phyloP scores from a whole-genome alignment of 92 coral and sea anemone genomes.

The Heteractis magnifica region DNA sequence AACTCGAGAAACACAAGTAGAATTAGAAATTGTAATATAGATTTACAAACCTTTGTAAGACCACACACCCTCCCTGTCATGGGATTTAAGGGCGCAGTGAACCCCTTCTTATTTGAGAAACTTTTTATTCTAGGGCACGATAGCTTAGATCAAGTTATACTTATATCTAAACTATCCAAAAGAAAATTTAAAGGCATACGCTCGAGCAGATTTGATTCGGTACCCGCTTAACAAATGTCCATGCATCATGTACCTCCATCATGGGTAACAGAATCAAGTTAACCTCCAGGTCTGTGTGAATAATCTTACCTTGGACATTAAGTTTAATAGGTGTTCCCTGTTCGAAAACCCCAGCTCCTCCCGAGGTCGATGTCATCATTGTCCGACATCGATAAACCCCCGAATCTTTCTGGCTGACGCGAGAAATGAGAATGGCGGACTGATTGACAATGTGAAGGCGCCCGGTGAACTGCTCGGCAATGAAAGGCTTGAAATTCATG shows the following conservation, averaged over 20 bases:
- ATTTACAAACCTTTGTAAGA: background rate
- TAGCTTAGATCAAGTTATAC: background rate
- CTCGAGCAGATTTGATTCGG: background rate
- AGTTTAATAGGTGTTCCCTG: slow-evolving; percentile 81
- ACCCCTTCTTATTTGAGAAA: background rate
- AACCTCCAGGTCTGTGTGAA: too few relatives aligned
- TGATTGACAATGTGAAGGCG: slow-evolving; percentile 74
- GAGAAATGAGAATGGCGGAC: slow-evolving; percentile 74
- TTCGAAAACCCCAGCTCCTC: slow-evolving; percentile 45
- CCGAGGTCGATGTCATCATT: slow-evolving; percentile 47
- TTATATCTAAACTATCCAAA: background rate
- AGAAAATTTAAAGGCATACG: background rate
- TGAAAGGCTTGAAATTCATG: slow-evolving; percentile 74
- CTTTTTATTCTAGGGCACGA: background rate
- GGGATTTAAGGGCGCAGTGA: slow-evolving; percentile 1
- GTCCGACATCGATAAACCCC: slow-evolving; percentile 82
- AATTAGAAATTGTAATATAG: background rate
- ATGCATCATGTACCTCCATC: background rate
- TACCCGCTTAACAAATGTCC: background rate
- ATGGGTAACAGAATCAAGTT: background rate
- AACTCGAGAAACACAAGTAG: background rate
- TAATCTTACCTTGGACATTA: slow-evolving; percentile 69
- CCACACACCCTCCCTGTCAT: background rate
- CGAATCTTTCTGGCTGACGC: slow-evolving; percentile 67
- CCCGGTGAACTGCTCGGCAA: slow-evolving; percentile 62